Evolutionary conservation across 2,113 vertebrate species (phyloP), one percentile per base, ranked within the genome.

Genomic region (Protobothrops mucrosquamatus): DNA sequence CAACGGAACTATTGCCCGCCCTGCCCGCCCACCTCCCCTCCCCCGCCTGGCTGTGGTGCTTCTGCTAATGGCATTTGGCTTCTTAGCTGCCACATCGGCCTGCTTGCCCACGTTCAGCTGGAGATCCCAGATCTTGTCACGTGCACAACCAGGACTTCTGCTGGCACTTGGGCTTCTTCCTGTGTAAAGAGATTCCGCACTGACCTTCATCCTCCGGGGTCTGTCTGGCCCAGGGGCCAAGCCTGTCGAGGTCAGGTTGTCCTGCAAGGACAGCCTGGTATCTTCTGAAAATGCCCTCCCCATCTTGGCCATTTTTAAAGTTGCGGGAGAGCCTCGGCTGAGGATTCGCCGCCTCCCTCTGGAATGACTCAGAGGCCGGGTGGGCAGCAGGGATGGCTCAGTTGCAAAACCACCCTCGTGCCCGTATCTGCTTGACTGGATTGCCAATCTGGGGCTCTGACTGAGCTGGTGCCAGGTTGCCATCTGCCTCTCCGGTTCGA

Each of bases 11-110:
- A 39, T 8, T 20, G 1, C 2, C 11, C 4, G 48, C 8, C 48
- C 48, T 51, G 48, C 8, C 48, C 48, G 7, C 48, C 6, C 1
- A 0, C 2, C 0, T n/a, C 69, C 15, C 6, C n/a, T 5, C 26
- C 0, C 26, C 61, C 61, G 1, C 1, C 69, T 43, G 74, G 34
- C 74, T 43, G 34, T 18, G 3, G 18, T 8, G 34, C 34, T 81
- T 81, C 18, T 22, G 34, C 34, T 43, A 3, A 20, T 1, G 3
- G 34, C 15, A 1, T 39, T 9, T 22, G 69, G 34, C 69, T 81
- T 39, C 18, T 3, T 20, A 34, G n/a, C 15, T n/a, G 34, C 69
- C 34, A 18, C 18, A 20, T 22, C 34, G 2, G 3, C 29, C 74
- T 22, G 74, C 18, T 7, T 3, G 34, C 74, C 39, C 7, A 9